phyloP scores from a whole-genome alignment of 2,888 invertebrate species.

The Acronicta alni region DNA sequence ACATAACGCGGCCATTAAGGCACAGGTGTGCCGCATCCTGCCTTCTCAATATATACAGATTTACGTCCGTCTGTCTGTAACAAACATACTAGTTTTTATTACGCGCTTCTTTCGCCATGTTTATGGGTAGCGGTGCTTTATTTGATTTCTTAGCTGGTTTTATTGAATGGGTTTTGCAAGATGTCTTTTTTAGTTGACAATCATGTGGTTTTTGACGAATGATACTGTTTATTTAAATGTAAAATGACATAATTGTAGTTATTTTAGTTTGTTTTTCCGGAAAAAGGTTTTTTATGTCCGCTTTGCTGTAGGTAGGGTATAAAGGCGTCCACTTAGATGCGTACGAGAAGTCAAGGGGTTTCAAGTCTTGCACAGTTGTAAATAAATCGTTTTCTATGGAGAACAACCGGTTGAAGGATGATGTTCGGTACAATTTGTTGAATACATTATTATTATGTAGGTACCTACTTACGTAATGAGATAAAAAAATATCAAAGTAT shows the following conservation, averaged over 20 bases:
- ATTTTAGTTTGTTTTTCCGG: background rate
- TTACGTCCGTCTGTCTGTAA: slow-evolving; percentile 37
- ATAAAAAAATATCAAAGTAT: no score
- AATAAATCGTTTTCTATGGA: no score
- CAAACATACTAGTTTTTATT: slow-evolving; percentile 39
- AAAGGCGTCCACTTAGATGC: no score
- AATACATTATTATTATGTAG: no score
- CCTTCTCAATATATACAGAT: slow-evolving; percentile 29
- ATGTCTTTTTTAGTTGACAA: slow-evolving; percentile 13
- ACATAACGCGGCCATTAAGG: slow-evolving; percentile 17
- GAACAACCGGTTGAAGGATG: no score
- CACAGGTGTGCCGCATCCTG: slow-evolving; percentile 41
- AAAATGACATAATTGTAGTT: background rate
- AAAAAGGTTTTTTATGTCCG: no score
- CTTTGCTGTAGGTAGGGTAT: no score
- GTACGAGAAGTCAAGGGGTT: no score
- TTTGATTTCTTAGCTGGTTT: slow-evolving; percentile 35
- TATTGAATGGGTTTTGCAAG: slow-evolving; percentile 30
- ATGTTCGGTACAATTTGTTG: no score
- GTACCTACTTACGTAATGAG: no score
- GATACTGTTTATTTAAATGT: background rate
- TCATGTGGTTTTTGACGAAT: slow-evolving; percentile 30
- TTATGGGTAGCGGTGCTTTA: slow-evolving; percentile 35
- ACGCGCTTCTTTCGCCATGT: slow-evolving; percentile 41
- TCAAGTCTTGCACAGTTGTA: no score